Evolutionary conservation across 2,888 invertebrate species (phyloP), one percentile per base, ranked within the genome.

Genomic region (Acleris laterana): DNA sequence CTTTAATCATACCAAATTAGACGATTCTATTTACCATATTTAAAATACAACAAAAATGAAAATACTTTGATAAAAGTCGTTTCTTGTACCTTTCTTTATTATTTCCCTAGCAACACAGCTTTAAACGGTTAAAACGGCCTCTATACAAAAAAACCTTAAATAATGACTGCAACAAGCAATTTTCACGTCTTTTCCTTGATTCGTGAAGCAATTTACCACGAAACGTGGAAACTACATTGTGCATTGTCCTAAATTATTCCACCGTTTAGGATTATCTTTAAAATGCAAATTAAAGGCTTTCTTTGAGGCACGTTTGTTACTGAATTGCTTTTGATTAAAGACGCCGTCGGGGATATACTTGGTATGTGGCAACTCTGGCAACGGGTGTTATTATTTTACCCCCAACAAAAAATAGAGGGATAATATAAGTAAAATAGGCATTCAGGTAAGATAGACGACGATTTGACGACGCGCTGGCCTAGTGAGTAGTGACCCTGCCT

Each of bases 311-410:
- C 52, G 58, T 46, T 51, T 28, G 52, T 48, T 64, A 60, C 53
- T 55, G 55, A 65, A 65, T 65, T 65, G 64, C 64, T 50, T 65
- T 55, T 63, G 64, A 65, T 65, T 65, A 65, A 60, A 49, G 28
- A 9, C 38, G 60, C 49, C 9, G 3, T 9, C 9, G 59, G 51
- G 32, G 28, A 19, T 20, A 25, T 16, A 22, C n/a, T 25, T 11
- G 3, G 9, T 51, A 55, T 28, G 44, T 57, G 19, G 5, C 5
- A 42, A 42, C 22, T 20, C 25, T 57, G 28, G 11, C 11, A 22
- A 42, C n/a, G 56, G 5, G 17, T 3, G 22, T 20, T 53, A 5
- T 28, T 13, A 6, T 25, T 44, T 44, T 44, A 44, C 7, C 13
- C 44, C 4, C 5, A 16, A 44, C n/a, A 0, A n/a, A n/a, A 13